Percentiles rank a stretch among this genome's conserved stretches.
phyloP scores from a whole-genome alignment of 1,140 invertebrate species.

The Drosophila carrolli region DNA sequence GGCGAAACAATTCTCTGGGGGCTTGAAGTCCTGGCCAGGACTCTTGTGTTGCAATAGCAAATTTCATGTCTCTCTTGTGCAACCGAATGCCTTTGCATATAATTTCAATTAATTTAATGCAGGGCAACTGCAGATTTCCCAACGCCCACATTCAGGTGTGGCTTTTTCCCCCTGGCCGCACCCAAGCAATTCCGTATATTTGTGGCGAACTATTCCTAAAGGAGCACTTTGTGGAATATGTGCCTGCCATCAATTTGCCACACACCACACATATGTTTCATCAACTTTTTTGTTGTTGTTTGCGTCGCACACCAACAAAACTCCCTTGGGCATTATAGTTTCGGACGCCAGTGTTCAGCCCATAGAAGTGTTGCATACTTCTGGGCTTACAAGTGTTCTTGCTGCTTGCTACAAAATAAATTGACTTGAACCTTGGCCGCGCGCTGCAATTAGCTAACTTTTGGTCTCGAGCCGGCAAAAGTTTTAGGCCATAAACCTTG shows the following conservation, averaged over 20 bases:
- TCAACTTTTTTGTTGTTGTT: background rate
- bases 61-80: conserved; percentile 21
- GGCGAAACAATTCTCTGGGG: background rate
- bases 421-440: conserved; percentile 17
- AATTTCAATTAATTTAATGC: conserved; percentile 49
- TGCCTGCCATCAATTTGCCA: conserved; percentile 2
- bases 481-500: conserved; percentile 6
- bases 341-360: conserved; percentile 14
- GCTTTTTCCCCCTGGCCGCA: background rate
- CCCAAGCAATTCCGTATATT: conserved; percentile 13
- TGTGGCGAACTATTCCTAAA: conserved; percentile 19
- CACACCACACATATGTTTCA: conserved; percentile 22
- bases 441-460: conserved; percentile 38
- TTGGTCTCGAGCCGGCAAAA: background rate
- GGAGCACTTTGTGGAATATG: conserved; percentile 25
- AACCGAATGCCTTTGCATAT: conserved; percentile 24
- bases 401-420: conserved; percentile 22
- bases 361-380: conserved; percentile 22
- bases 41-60: conserved; percentile 19
- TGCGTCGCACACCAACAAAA: background rate
- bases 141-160: conserved; percentile 10
- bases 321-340: conserved; percentile 9
- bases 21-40: conserved; percentile 18
- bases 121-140: conserved; percentile 19
- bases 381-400: background rate